phyloP scores from a whole-genome alignment of 2,113 vertebrate species.

The Chloroceryle aenea region DNA sequence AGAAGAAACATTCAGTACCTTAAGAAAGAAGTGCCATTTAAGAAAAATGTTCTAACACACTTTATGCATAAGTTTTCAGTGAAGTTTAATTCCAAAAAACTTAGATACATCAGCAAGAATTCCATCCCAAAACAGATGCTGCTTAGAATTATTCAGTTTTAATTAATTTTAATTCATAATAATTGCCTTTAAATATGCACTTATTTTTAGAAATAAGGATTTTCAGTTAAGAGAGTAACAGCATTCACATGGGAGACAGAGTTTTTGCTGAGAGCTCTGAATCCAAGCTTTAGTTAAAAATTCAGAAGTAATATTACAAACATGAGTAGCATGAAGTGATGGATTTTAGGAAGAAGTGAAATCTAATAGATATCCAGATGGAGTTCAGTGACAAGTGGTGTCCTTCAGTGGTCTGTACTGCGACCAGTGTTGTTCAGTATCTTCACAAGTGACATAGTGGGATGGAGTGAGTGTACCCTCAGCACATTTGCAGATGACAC shows the following conservation, averaged over 20 bases:
- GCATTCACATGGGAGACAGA: not conserved
- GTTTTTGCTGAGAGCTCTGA: not conserved
- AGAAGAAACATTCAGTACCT: not conserved
- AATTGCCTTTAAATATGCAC: not conserved
- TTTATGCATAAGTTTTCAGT: not conserved
- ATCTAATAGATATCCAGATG: not conserved
- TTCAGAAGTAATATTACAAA: not conserved
- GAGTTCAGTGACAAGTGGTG: too few relatives aligned
- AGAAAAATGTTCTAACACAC: not conserved
- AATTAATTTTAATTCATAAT: not conserved
- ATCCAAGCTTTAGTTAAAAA: not conserved
- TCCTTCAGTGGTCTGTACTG: too few relatives aligned
- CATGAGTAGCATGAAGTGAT: not conserved
- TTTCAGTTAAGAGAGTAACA: not conserved
- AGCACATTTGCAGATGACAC: too few relatives aligned
- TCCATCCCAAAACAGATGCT: not conserved
- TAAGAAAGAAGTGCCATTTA: constrained; percentile 7
- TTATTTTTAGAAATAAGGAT: not conserved
- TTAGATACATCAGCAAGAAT: not conserved
- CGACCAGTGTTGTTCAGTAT: too few relatives aligned
- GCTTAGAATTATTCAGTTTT: not conserved
- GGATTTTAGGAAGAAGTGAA: not conserved
- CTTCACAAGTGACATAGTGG: too few relatives aligned
- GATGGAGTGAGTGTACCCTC: too few relatives aligned
- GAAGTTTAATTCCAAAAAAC: not conserved